Percentiles rank a stretch among this genome's conserved stretches.
Conservation (phyloP, 2,113 vertebrate species). For the Lophotis ruficrista region DNA sequence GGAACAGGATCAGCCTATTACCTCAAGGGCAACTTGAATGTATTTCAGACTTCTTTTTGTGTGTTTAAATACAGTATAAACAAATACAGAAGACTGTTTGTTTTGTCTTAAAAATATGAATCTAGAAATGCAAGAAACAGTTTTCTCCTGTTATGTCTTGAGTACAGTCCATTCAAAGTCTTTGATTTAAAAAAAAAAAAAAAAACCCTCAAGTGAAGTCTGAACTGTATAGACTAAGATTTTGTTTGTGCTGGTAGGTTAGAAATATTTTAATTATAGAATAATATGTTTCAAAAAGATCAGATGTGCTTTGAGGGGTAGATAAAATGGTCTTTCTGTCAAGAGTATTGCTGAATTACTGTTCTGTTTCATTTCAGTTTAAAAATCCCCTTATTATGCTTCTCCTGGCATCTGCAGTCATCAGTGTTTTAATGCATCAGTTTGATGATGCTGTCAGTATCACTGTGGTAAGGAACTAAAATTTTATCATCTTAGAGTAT, state of each 20-base stretch:
- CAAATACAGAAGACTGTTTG: background rate
- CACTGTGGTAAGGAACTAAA: constrained; percentile 88
- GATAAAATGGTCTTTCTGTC: background rate
- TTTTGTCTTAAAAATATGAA: background rate
- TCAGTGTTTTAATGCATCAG: constrained; percentile 97
- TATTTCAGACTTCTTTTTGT: background rate
- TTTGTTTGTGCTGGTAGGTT: background rate
- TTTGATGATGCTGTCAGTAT: constrained; percentile 99
- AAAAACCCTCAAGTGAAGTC: background rate
- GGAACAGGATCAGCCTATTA: background rate
- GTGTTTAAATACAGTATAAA: background rate
- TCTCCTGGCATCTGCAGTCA: constrained; percentile 95
- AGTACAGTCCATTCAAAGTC: background rate
- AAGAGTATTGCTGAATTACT: constrained; percentile 28
- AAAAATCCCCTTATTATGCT: constrained; percentile 98
- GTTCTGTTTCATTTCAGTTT: constrained; percentile 83
- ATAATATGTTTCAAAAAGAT: background rate
- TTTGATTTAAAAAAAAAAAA: background rate
- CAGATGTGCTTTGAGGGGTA: background rate
- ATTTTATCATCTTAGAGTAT: background rate
- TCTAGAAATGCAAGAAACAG: background rate
- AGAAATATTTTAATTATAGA: constrained; percentile 3
- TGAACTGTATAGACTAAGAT: background rate
- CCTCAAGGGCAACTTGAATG: background rate
- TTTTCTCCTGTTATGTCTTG: background rate